Percentiles rank a stretch among this genome's conserved stretches.
Conservation (phyloP, 2,797 vertebrate genomes). For the Sebastes cheni region DNA sequence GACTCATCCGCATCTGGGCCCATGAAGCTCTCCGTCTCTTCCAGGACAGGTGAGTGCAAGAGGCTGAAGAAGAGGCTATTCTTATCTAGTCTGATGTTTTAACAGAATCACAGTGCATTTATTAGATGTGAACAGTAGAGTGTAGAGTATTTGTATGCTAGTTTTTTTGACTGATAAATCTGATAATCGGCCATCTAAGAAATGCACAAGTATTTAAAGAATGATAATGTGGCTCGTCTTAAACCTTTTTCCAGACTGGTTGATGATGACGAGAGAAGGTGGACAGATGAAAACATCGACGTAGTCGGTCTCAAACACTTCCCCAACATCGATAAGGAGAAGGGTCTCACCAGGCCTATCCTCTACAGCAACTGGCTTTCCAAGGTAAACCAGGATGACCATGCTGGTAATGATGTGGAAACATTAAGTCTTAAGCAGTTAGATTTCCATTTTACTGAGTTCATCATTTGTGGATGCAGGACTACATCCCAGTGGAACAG, state of each 20-base stretch:
- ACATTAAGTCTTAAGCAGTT: neutral
- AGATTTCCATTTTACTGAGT: neutral
- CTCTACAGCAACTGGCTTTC: slow-evolving; percentile 99
- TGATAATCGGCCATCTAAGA: neutral
- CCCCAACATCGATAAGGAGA: slow-evolving; percentile 97
- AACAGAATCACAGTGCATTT: neutral
- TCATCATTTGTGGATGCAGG: slow-evolving; percentile 76
- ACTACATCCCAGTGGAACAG: slow-evolving; percentile 98
- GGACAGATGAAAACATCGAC: slow-evolving; percentile 99
- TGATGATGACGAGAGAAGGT: slow-evolving; percentile 95
- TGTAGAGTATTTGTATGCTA: neutral
- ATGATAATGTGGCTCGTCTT: neutral
- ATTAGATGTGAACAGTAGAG: neutral
- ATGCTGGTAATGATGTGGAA: neutral
- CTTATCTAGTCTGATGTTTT: neutral
- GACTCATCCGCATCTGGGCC: slow-evolving; percentile 98
- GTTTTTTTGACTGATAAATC: neutral
- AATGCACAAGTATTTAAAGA: neutral
- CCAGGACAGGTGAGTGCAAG: slow-evolving; percentile 90
- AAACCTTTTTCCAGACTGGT: slow-evolving; percentile 86
- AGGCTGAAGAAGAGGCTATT: neutral
- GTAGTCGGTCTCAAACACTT: slow-evolving; percentile 97
- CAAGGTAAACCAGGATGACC: slow-evolving; percentile 82
- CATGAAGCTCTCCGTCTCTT: slow-evolving; percentile 98
- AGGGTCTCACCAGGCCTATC: slow-evolving; percentile 93